A percentile compares a stretch with the other conserved stretches of the same genome.
These are phyloP conservation scores for Trichoplax adhaerens DNA, from an alignment of 37 sponge, comb jelly and placozoan genomes.

Conservation along the genomic window DNA sequence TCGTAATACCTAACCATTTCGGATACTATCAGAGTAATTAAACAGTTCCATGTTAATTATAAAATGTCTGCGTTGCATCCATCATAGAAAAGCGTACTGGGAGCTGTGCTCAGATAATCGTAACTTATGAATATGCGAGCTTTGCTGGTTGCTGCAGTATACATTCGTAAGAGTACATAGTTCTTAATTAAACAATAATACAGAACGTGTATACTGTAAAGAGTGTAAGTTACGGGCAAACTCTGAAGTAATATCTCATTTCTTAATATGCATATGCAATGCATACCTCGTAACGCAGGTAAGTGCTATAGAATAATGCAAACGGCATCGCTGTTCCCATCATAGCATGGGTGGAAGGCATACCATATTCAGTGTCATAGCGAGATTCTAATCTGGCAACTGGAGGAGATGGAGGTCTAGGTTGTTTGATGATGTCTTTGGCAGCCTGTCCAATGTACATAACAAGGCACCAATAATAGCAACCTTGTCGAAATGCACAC, in stretches of 20 bases:
- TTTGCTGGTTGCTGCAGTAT: background rate
- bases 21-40: slow-evolving; percentile 11
- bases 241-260: background rate
- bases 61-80: too few species aligned
- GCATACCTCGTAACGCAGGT: slow-evolving; percentile 49
- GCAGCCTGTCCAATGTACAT: slow-evolving; percentile 86
- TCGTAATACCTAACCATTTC: slow-evolving; percentile 1
- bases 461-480: slow-evolving; percentile 47
- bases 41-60: background rate
- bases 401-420: slow-evolving; percentile 60
- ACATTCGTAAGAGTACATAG: slow-evolving; percentile 12
- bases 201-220: background rate
- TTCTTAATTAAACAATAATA: background rate
- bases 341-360: slow-evolving; percentile 87
- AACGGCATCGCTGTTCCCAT: slow-evolving; percentile 58
- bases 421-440: slow-evolving; percentile 40
- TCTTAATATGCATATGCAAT: too few species aligned
- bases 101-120: too few species aligned
- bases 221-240: background rate
- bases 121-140: background rate
- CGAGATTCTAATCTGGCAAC: slow-evolving; percentile 47
- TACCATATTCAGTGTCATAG: slow-evolving; percentile 68
- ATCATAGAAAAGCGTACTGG: too few species aligned
- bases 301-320: slow-evolving; percentile 21
- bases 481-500: slow-evolving; percentile 10